A percentile compares a stretch with the other conserved stretches of the same genome.
These are phyloP conservation scores for Mohoua ochrocephala DNA, from an alignment of 2,113 vertebrate species.

Conservation along the genomic window DNA sequence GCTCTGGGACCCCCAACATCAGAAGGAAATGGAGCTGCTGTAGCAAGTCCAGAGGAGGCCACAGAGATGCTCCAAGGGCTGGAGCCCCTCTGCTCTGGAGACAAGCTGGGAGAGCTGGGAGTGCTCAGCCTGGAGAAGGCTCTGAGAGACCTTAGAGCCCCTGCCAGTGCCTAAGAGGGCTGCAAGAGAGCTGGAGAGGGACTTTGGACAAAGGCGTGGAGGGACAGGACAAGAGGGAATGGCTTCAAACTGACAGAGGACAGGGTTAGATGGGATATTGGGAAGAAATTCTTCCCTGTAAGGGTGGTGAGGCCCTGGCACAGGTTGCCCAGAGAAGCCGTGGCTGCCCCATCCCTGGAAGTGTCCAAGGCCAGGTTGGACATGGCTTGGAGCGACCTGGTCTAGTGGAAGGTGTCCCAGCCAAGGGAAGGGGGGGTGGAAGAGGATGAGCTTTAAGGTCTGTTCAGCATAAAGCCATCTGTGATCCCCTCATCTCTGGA, in stretches of 20 bases:
- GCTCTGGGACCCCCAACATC: background rate
- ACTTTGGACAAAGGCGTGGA: background rate
- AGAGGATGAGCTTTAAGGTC: background rate
- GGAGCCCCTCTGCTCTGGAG: background rate
- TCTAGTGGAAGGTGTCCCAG: too few relatives aligned
- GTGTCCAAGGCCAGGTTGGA: background rate
- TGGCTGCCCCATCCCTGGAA: background rate
- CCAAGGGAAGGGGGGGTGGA: fast-evolving
- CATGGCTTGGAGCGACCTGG: background rate
- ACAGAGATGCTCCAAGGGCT: background rate
- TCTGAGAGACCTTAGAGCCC: background rate
- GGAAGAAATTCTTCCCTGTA: background rate
- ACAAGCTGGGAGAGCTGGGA: background rate
- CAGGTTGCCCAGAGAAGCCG: background rate
- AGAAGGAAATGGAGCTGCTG: background rate
- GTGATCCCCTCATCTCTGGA: background rate
- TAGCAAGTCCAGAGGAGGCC: background rate
- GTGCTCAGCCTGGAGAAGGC: background rate
- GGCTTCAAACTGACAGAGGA: background rate
- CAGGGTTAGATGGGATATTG: background rate
- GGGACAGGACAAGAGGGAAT: background rate
- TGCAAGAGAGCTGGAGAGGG: background rate
- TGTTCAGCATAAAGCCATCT: fast-evolving
- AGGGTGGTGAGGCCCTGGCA: background rate
- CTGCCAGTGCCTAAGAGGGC: background rate